Conservation (phyloP, 1,140 invertebrate genomes). For the Dendrolimus kikuchii region DNA sequence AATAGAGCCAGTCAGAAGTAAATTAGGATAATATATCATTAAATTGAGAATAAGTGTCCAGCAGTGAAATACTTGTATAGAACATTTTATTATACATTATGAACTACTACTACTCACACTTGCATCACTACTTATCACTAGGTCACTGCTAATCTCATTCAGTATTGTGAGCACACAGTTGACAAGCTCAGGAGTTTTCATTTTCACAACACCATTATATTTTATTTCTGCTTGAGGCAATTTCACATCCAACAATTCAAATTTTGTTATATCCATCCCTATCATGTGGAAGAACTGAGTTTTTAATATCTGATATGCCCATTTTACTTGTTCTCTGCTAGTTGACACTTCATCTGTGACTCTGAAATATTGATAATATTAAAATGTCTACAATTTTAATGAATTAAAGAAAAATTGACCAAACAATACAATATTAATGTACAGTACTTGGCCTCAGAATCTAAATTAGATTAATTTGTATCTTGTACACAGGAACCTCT, state of each 20-base stretch:
- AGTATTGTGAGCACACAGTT: conserved; percentile 47
- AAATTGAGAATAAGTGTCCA: no score
- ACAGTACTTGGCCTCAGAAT: neutral
- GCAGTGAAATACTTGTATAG: no score
- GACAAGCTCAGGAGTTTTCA: conserved; percentile 55
- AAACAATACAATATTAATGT: conserved; percentile 1
- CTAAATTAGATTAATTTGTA: no score
- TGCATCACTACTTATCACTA: conserved; percentile 6
- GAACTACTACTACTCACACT: conserved; percentile 1
- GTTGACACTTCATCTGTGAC: conserved; percentile 33
- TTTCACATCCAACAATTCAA: conserved; percentile 40
- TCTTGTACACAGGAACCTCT: no score
- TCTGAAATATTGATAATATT: conserved; percentile 26
- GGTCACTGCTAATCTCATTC: conserved; percentile 30
- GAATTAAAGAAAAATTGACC: no score
- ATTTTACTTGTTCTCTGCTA: conserved; percentile 26
- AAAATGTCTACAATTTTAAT: neutral
- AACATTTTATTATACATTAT: no score
- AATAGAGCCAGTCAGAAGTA: no score
- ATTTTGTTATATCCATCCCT: conserved; percentile 37
- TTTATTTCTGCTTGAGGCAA: conserved; percentile 53
- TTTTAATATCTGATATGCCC: conserved; percentile 46
- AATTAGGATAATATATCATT: no score
- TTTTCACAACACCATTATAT: conserved; percentile 43
- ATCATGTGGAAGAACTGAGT: conserved; percentile 48